A percentile compares a stretch with the other conserved stretches of the same genome.
Evolutionary conservation across 2,888 invertebrate species (phyloP).

Genomic region (Agrotis clavis): DNA sequence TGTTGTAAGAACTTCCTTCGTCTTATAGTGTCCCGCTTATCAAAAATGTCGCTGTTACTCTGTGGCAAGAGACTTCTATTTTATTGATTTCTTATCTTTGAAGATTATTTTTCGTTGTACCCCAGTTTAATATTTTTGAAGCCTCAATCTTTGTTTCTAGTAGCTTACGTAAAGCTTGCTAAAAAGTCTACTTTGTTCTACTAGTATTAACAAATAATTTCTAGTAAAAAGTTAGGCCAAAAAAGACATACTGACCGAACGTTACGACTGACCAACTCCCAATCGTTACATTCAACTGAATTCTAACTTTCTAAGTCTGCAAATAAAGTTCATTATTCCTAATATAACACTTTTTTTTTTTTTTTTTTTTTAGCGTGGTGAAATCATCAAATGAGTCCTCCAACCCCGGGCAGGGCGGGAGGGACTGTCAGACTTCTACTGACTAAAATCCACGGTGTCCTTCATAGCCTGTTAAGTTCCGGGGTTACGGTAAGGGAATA

Average conservation of each 20-base stretch:
- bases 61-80: neutral
- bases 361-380: no score
- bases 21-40: neutral
- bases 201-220: neutral
- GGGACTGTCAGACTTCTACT: no score
- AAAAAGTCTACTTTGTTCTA: neutral
- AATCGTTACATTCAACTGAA: neutral
- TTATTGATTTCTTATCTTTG: no score
- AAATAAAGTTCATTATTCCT: conserved; percentile 28
- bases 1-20: neutral
- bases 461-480: no score
- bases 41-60: neutral
- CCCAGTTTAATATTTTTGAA: neutral
- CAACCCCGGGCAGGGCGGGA: no score
- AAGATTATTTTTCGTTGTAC: no score
- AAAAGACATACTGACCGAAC: conserved; percentile 31
- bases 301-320: neutral
- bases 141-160: neutral
- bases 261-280: conserved; percentile 4
- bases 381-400: no score
- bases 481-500: no score
- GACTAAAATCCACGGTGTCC: no score
- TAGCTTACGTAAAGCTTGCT: neutral
- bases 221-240: conserved; percentile 15
- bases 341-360: neutral